Evolutionary conservation across 2,888 invertebrate genomes (phyloP), one percentile per base, ranked within the genome.

Genomic region (Netelia fuscicornis): DNA sequence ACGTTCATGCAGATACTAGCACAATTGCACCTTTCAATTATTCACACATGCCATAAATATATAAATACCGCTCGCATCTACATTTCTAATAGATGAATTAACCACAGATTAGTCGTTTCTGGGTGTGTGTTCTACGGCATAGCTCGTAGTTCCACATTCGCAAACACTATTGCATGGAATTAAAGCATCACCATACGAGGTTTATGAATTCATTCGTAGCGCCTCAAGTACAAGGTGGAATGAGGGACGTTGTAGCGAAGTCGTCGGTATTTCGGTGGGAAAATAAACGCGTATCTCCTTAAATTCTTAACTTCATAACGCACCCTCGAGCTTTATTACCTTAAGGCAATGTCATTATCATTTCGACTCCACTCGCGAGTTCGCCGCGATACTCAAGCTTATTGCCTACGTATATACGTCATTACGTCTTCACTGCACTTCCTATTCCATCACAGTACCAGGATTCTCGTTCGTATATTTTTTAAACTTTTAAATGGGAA

Each of bases 151-250:
- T 78, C 13, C 37, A 37, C 17, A 70, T 74, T 74, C 56, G 72
- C 68, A 37, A 56, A 68, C 62, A 67, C 74, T 74, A 74, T 81
- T 64, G 81, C 84, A 81, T 68, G 81, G 58, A 62, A 64, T 65
- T 76, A 76, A 83, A 83, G 58, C 70, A 13, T 17, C 52, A 62
- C 67, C 62, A 56, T 48, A n/a, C 56, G n/a, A 20, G 64, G 74
- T 75, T 81, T 75, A 75, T 78, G 65, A 44, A 81, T 79, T 71
- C 65, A 79, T 71, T 72, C 64, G 68, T 64, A 79, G 20, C 30
- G 17, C 54, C 13, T 48, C 11, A 9, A 58, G n/a, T 20, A 30
- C 70, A n/a, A 60, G 44, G 20, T 6, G 37, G 37, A 6, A 37
- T 6, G 37, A 6, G 5, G 37, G 37, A 37, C 37, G 37, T 37